phyloP scores from a whole-genome alignment of 2,113 vertebrate species.

The Vulpes vulpes region DNA sequence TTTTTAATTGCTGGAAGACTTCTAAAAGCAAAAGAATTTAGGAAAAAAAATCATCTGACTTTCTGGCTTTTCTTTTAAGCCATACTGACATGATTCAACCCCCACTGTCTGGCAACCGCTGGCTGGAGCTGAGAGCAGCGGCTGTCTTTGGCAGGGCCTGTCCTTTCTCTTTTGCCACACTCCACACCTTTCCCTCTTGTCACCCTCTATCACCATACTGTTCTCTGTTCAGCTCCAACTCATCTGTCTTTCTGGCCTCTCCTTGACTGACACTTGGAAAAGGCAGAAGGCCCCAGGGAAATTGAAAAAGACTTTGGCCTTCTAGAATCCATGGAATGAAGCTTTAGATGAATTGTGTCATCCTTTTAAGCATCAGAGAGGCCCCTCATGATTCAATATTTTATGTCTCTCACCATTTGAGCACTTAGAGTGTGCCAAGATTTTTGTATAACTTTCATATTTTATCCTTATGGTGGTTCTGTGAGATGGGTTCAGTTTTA shows the following conservation, averaged over 20 bases:
- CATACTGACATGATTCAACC: background rate
- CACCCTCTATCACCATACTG: background rate
- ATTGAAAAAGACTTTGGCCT: background rate
- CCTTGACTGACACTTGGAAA: background rate
- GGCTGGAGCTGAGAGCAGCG: background rate
- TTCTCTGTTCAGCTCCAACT: background rate
- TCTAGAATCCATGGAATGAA: background rate
- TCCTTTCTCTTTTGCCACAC: background rate
- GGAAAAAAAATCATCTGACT: background rate
- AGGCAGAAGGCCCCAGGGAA: background rate
- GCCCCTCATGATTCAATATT: background rate
- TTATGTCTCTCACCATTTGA: background rate
- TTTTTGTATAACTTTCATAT: background rate
- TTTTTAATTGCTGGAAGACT: background rate
- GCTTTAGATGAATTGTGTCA: background rate
- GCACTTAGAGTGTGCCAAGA: no score
- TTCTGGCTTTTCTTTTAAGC: slow-evolving; percentile 48
- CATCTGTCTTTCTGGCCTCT: background rate
- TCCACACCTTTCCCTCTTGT: background rate
- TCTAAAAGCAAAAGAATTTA: slow-evolving; percentile 1
- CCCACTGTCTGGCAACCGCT: background rate
- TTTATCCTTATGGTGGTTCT: background rate
- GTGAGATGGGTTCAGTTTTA: background rate
- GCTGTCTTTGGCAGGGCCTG: background rate
- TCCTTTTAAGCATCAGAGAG: background rate